Evolutionary conservation across 2,888 invertebrate genomes (phyloP), one percentile per base, ranked within the genome.

Genomic region (Ochropleura plecta): DNA sequence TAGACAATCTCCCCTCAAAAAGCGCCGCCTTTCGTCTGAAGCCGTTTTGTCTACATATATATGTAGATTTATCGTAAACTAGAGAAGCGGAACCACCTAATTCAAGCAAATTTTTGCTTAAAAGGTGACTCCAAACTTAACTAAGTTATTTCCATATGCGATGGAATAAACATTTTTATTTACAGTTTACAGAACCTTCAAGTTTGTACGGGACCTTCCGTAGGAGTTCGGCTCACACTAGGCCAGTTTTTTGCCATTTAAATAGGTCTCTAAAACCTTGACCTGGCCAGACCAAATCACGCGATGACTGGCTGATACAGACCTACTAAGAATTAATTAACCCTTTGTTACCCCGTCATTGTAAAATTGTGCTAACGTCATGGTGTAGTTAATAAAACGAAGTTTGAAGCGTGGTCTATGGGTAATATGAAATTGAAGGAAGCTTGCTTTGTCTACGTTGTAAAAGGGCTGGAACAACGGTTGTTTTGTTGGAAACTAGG

Each of bases 321-420:
- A 70, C 30, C 69, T 71, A 79, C 87, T 87, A 82, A 79, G 73
- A 85, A 85, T 77, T 87, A 85, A 85, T 87, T 85, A 85, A 75
- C 60, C 55, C 82, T 75, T 85, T 85, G 72, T 85, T 73, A 85
- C 75, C 48, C n/a, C 76, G 76, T 76, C 77, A 76, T 85, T 87
- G 82, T 82, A 57, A 76, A 82, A 82, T 85, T 81, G 14, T 82
- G 82, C 67, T 60, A 63, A 82, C 70, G 82, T 82, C 82, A 82
- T 67, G 82, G 70, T 70, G 70, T 82, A 70, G 85, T 76, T 82
- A 82, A 82, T 85, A 82, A 81, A 82, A 70, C 70, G 82, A 70
- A 76, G 63, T 73, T 81, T 48, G 30, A 67, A 82, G 64, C 82
- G 76, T 82, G 76, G 77, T 82, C 70, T 82, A 85, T 82, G 85